Evolutionary conservation across 2,888 invertebrate species (phyloP), one percentile per base, ranked within the genome.

Genomic region (Synergus gifuensis): DNA sequence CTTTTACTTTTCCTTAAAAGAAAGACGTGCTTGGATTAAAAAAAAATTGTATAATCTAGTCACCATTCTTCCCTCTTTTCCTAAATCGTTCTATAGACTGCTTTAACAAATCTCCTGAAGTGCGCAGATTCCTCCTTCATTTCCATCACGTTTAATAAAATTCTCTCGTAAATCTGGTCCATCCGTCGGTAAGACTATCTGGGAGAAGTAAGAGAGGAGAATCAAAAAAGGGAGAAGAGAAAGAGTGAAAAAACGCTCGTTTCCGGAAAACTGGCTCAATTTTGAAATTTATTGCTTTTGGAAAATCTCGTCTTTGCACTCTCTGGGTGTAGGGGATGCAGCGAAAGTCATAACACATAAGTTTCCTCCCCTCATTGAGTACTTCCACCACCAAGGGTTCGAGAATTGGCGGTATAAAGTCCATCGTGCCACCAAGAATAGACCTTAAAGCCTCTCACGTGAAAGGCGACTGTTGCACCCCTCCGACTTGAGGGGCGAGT

Each of bases 361-460:
- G 66, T 83, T 80, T 63, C 44, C 73, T 46, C 76, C 40, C 73
- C 64, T 76, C 60, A 54, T 77, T 63, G 78, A 67, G 67, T 63
- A 77, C 78, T 81, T 79, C 83, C 83, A 79, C 86, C 82, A 83
- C 84, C 83, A 85, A 28, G 36, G 16, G 78, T 88, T 86, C 77
- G 85, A 84, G 88, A 90, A 91, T 91, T 92, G 90, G 89, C 89
- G 87, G 89, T 90, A 87, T 91, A 83, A 83, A 85, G 78, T 81
- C 58, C 77, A 77, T 79, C 18, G 77, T 76, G 66, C 49, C 78
- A 58, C 78, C 82, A 86, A 89, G 87, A 90, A 86, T 83, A 86
- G 84, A 81, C 88, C 87, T 81, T 88, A 87, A 87, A 86, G 83
- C 86, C 81, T 79, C 76, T 76, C 79, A 82, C 79, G 79, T 82